A percentile compares a stretch with the other conserved stretches of the same genome.
phyloP scores from a whole-genome alignment of 2,113 vertebrate genomes.

The Ardeotis arabs region DNA sequence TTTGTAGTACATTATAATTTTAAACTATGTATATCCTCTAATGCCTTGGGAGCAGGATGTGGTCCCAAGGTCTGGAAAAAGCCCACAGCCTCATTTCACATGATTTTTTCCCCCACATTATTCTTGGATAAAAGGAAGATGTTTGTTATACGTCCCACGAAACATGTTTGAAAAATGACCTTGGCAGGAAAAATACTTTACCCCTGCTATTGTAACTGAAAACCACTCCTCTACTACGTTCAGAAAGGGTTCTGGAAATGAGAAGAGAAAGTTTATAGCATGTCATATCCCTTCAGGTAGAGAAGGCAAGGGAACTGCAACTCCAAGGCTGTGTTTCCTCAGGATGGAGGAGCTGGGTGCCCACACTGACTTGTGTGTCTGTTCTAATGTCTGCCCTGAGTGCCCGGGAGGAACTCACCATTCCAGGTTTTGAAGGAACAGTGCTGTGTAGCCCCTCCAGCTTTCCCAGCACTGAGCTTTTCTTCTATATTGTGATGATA shows the following conservation, averaged over 20 bases:
- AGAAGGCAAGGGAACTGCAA: background rate
- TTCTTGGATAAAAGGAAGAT: background rate
- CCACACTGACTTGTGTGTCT: background rate
- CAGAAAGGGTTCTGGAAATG: background rate
- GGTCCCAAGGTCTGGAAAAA: background rate
- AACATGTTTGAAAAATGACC: background rate
- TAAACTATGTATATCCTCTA: background rate
- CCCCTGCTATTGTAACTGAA: background rate
- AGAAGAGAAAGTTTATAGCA: background rate
- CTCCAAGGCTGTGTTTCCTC: background rate
- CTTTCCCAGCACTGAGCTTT: background rate
- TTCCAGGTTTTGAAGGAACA: background rate
- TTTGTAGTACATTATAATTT: background rate
- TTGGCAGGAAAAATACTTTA: background rate
- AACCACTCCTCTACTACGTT: background rate
- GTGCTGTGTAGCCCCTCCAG: background rate
- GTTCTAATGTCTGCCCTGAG: accelerated
- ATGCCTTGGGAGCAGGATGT: background rate
- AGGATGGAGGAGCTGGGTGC: background rate
- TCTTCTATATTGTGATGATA: background rate
- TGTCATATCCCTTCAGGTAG: background rate
- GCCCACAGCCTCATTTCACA: background rate
- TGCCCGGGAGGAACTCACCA: background rate
- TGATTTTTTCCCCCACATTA: background rate
- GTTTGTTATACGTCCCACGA: background rate